Evolutionary conservation across 23 tunicate species (phyloP).

Genomic region (Botrylloides violaceus): DNA sequence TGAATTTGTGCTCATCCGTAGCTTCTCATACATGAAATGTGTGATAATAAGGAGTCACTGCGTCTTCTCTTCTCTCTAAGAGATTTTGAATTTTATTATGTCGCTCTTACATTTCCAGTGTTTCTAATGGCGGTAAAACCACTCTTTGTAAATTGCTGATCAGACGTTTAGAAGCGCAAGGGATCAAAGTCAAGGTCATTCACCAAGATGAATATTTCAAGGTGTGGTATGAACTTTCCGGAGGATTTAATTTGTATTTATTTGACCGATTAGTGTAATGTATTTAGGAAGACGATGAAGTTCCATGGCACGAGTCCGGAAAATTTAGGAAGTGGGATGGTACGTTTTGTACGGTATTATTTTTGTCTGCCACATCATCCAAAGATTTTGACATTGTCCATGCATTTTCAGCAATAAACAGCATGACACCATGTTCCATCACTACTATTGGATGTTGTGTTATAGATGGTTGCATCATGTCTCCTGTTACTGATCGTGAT

Average conservation of each 20-base stretch:
- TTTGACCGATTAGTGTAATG: too few relatives aligned
- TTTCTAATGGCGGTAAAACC: conserved; percentile 50
- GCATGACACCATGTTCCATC: too few relatives aligned
- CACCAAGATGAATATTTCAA: conserved; percentile 43
- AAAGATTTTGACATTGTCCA: too few relatives aligned
- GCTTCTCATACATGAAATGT: too few relatives aligned
- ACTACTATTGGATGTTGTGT: too few relatives aligned
- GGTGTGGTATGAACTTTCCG: conserved; percentile 29
- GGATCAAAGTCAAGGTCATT: conserved; percentile 1
- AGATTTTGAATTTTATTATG: background rate
- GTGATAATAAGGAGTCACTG: background rate
- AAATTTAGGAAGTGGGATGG: conserved; percentile 42
- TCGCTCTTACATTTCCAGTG: conserved; percentile 14
- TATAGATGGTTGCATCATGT: too few relatives aligned
- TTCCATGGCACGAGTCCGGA: conserved; percentile 12
- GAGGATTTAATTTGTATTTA: too few relatives aligned
- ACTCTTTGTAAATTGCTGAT: conserved; percentile 12
- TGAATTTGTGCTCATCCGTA: too few relatives aligned
- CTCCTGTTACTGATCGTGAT: too few relatives aligned
- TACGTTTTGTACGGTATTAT: conserved; percentile 10
- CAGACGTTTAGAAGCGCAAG: background rate
- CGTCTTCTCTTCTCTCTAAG: background rate
- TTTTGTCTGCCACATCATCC: too few relatives aligned
- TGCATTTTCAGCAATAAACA: too few relatives aligned
- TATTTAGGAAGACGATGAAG: conserved; percentile 39